Base-by-base conservation (phyloP, 1,140 invertebrate species). In the Scaptodrosophila lebanonensis region DNA sequence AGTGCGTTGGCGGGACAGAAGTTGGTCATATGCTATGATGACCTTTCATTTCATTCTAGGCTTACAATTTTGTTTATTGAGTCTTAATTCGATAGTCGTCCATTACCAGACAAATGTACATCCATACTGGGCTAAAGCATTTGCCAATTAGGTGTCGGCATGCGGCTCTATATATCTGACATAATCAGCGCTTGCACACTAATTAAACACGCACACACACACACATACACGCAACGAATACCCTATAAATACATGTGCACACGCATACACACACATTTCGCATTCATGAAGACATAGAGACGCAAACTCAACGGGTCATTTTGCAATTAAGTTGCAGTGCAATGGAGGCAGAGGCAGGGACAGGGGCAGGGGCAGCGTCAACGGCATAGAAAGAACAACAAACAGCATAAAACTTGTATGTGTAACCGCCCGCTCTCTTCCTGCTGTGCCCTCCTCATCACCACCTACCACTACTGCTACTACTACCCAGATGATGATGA, bases 281-380 rank as follows among this genome's bases (percentile, higher is more conserved):
- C 15, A 39, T 2, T 30, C 1, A 45, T 15, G 17, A 16, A 47
- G 20, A 20, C 16, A 8, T 22, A 32, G 38, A 61, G 25, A 43
- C 30, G 35, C 9, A 16, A 36, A 53, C 66, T 66, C 43, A 72
- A 60, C 58, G 72, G 72, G 72, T 77, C 72, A 76, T 72, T 77
- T 77, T 58, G 67, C 72, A 77, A 76, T 76, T 76, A 76, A 77
- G 64, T 72, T 77, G 66, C 54, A 56, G 53, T 49, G 29, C 64
- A 30, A 22, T 42, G 18, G 35, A 44, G 38, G 39, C 29, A 62
- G 39, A 53, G 22, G 40, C 38, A 54, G 36, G 35, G 29, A 32
- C 43, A 50, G 35, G 39, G 49, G 43, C 62, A 59, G 13, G 32
- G 38, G 47, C 48, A 50, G 17, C 38, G 22, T 13, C 32, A 52